Evolutionary conservation across 2,888 invertebrate genomes (phyloP).

Genomic region (Euzetes globulus): DNA sequence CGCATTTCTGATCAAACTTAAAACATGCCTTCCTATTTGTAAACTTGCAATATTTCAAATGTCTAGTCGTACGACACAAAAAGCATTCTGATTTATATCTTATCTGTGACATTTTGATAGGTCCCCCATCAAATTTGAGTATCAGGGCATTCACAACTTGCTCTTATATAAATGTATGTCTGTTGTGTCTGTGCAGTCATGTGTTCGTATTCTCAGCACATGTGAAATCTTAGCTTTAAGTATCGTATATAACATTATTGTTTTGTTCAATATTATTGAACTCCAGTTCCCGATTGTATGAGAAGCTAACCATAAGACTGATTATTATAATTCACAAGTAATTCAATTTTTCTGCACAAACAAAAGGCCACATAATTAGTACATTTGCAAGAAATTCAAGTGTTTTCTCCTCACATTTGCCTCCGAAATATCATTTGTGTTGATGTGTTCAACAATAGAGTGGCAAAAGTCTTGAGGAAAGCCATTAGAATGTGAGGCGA

Average conservation of each 20-base stretch:
- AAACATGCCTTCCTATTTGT: too few species aligned
- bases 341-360: neutral
- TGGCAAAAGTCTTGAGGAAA: too few species aligned
- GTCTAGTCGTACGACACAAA: too few species aligned
- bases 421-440: neutral
- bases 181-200: slow-evolving; percentile 16
- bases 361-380: neutral
- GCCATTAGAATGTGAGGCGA: too few species aligned
- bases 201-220: slow-evolving; percentile 13
- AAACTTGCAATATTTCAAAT: too few species aligned
- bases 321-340: neutral
- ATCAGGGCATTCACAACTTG: too few species aligned
- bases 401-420: neutral
- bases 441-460: too few species aligned
- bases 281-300: neutral
- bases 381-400: neutral
- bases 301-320: neutral
- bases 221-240: slow-evolving; percentile 12
- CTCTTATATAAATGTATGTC: neutral
- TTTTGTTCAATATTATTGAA: neutral
- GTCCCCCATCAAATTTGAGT: too few species aligned
- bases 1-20: too few species aligned
- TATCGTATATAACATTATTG: slow-evolving; percentile 7
- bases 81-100: too few species aligned
- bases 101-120: too few species aligned